Conservation (phyloP, 53 echinoderm and acorn worm genomes). For the Paelopatides confundens region DNA sequence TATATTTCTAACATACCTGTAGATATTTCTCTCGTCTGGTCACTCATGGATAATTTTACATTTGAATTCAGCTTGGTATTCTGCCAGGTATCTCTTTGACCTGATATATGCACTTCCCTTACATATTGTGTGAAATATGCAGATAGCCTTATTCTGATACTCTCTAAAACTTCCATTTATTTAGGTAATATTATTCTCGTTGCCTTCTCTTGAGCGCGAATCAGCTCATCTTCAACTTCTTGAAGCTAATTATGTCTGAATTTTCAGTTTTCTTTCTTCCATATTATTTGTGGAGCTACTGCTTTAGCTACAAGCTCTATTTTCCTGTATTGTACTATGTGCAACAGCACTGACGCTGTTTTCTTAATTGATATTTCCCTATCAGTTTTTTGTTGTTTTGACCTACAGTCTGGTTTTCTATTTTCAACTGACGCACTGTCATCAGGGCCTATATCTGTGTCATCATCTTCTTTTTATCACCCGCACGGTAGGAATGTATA, state of each 20-base stretch:
- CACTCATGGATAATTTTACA: background rate
- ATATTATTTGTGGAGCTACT: slow-evolving; percentile 42
- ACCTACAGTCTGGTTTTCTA: background rate
- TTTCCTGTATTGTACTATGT: slow-evolving; percentile 23
- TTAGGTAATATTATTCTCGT: slow-evolving; percentile 7
- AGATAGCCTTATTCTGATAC: background rate
- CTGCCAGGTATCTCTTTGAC: no score
- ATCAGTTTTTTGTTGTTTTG: background rate
- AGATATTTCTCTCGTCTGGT: background rate
- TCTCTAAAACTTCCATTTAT: slow-evolving; percentile 11
- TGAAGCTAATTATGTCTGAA: slow-evolving; percentile 19
- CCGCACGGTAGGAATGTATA: no score
- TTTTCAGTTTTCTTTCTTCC: slow-evolving; percentile 37
- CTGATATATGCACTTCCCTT: background rate
- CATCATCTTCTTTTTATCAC: background rate
- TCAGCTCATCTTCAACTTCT: slow-evolving; percentile 57
- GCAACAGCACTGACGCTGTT: background rate
- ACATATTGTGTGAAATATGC: background rate
- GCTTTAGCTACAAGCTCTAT: slow-evolving; percentile 44
- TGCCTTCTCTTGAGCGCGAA: slow-evolving; percentile 52
- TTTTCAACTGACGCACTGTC: slow-evolving; percentile 29
- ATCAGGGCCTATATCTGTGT: background rate
- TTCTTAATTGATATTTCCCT: slow-evolving; percentile 3
- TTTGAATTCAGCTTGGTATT: background rate
- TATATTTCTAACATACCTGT: no score